phyloP scores from a whole-genome alignment of 2,797 vertebrate species.

The Trachops cirrhosus region DNA sequence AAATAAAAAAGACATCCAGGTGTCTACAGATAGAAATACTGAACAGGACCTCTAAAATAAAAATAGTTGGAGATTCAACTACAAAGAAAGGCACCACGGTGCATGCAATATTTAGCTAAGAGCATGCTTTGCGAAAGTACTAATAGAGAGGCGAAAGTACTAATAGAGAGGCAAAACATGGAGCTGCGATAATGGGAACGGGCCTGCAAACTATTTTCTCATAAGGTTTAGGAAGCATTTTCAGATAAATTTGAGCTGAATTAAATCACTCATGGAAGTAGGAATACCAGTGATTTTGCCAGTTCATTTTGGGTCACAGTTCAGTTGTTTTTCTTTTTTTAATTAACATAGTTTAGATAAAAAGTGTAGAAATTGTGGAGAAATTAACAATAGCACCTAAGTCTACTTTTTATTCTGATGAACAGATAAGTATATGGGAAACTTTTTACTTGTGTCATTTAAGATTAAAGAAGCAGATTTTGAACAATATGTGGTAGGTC shows the following conservation, averaged over 20 bases:
- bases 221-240: background rate
- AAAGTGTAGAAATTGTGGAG: background rate
- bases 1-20: background rate
- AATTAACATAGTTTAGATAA: background rate
- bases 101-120: background rate
- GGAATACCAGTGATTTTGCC: background rate
- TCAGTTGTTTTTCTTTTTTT: background rate
- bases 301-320: background rate
- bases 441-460: background rate
- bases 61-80: background rate
- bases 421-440: background rate
- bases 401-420: background rate
- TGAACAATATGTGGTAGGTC: background rate
- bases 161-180: background rate
- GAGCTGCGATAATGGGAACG: background rate
- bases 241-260: background rate
- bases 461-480: background rate
- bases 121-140: background rate
- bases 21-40: background rate
- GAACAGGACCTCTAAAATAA: constrained; percentile 13
- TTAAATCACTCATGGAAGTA: background rate
- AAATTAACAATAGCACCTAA: background rate
- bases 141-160: background rate
- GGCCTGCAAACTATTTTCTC: background rate
- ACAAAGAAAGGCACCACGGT: background rate